These are phyloP conservation scores for Aurelia coerulea DNA, from an alignment of 30 jellyfish, hydroid and myxozoan species.

Conservation along the genomic window DNA sequence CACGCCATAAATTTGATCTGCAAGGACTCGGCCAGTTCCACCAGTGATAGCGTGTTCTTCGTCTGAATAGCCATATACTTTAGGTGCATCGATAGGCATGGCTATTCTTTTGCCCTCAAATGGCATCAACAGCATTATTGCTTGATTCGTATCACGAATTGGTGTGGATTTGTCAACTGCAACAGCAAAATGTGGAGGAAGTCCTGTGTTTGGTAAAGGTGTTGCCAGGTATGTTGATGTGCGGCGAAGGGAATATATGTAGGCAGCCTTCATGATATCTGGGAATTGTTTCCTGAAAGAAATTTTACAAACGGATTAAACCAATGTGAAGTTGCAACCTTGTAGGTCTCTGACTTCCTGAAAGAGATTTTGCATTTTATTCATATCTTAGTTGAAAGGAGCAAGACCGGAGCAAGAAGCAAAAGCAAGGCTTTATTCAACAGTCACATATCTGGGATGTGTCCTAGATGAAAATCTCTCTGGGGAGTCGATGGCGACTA, in stretches of 20 bases:
- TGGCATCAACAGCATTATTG: conserved; percentile 34
- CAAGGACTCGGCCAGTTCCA: conserved; percentile 8
- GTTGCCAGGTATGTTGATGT: conserved; percentile 1
- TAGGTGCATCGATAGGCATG: conserved; percentile 53
- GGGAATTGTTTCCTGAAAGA: too few relatives aligned
- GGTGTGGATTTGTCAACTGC: conserved; percentile 61
- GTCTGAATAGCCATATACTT: conserved; percentile 19
- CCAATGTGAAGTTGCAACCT: too few relatives aligned
- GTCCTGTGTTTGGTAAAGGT: conserved; percentile 44
- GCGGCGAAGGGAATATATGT: not conserved
- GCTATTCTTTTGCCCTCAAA: not conserved
- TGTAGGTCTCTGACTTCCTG: too few relatives aligned
- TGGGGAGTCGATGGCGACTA: too few relatives aligned
- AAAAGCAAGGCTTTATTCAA: too few relatives aligned
- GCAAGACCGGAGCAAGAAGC: too few relatives aligned
- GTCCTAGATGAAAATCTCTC: too few relatives aligned
- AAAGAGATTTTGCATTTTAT: too few relatives aligned
- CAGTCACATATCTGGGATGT: too few relatives aligned
- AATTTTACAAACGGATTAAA: too few relatives aligned
- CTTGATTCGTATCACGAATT: conserved; percentile 52
- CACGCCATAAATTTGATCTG: not conserved
- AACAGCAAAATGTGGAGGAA: conserved; percentile 44
- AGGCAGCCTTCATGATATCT: too few relatives aligned
- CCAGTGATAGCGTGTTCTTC: not conserved
- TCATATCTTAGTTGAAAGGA: too few relatives aligned